Evolutionary conservation across 1,140 invertebrate genomes (phyloP).

Genomic region (Oedothorax gibbosus): DNA sequence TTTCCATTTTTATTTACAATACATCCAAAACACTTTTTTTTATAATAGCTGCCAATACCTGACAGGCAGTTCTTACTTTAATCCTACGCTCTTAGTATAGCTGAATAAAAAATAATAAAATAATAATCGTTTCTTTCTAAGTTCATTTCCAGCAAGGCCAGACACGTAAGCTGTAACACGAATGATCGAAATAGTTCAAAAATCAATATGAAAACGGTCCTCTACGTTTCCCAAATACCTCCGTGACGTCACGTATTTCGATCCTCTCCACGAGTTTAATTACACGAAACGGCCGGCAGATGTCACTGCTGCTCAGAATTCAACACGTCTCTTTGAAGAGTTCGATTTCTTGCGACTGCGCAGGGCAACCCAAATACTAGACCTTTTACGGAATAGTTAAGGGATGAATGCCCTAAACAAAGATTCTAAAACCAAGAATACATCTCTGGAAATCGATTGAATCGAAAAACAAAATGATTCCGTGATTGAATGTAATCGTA

Average conservation of each 20-base stretch:
- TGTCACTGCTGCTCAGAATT: conserved; percentile 34
- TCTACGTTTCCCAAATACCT: conserved; percentile 24
- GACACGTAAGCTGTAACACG: not conserved
- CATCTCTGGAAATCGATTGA: no score
- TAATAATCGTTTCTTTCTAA: no score
- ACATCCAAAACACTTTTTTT: no score
- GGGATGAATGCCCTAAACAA: conserved; percentile 28
- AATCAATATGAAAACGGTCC: conserved; percentile 51
- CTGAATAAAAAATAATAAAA: no score
- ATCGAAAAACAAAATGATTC: no score
- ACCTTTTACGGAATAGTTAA: conserved; percentile 19
- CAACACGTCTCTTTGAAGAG: conserved; percentile 40
- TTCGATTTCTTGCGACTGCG: conserved; percentile 12
- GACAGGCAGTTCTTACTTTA: no score
- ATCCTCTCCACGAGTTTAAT: conserved; percentile 37
- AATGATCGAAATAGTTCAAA: conserved; percentile 21
- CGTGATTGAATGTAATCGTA: no score
- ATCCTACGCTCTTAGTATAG: no score
- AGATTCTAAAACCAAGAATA: not conserved
- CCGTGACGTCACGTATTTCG: conserved; percentile 37
- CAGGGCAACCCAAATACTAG: conserved; percentile 7
- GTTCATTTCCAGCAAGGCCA: not conserved
- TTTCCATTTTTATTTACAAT: not conserved
- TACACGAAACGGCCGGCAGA: conserved; percentile 33
- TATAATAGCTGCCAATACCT: no score